Evolutionary conservation across 2,113 vertebrate species (phyloP).

Genomic region (Odocoileus virginianus): DNA sequence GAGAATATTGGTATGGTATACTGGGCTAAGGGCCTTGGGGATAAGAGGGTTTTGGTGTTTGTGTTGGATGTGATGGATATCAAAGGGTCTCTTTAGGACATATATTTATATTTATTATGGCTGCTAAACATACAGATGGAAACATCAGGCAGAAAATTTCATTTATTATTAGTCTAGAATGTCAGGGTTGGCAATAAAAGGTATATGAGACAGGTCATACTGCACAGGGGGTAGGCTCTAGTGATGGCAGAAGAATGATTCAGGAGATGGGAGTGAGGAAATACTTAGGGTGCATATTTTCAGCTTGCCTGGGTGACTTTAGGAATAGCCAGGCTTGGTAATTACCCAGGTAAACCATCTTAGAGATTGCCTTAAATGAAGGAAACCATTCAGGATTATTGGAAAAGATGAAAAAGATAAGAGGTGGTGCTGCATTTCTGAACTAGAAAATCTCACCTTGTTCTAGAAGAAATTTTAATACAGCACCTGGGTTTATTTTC

Average conservation of each 20-base stretch:
- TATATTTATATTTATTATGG: background rate
- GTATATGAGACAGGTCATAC: background rate
- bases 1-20: background rate
- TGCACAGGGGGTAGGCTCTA: fast-evolving
- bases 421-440: background rate
- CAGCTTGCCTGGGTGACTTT: background rate
- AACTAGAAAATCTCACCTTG: background rate
- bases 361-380: background rate
- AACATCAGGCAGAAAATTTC: background rate
- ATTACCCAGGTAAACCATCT: background rate
- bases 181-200: background rate
- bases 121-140: background rate
- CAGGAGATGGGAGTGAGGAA: background rate
- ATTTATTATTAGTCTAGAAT: background rate
- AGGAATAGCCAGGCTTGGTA: background rate
- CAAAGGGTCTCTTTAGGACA: background rate
- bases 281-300: background rate
- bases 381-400: background rate
- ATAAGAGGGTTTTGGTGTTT: background rate
- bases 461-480: background rate
- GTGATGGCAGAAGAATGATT: background rate
- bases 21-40: background rate
- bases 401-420: background rate
- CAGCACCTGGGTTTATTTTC: background rate
- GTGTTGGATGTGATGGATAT: background rate